Base-by-base conservation (phyloP, 2,888 invertebrate genomes). In the Hydraecia micacea region DNA sequence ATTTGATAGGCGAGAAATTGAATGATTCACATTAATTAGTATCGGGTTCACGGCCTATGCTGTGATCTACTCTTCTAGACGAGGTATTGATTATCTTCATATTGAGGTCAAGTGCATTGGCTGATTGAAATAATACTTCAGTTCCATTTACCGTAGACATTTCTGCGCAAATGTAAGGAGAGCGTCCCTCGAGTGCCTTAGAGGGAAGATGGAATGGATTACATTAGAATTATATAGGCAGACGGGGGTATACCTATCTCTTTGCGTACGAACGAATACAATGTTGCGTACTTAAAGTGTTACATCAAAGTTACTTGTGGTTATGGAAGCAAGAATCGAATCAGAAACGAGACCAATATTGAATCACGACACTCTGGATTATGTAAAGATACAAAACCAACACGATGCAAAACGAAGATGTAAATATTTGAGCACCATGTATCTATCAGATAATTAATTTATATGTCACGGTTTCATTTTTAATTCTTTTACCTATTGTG, bases 1-100 rank as follows among this genome's bases (percentile, higher is more conserved):
- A 88, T 86, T 81, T 73, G 66, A 79, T 84, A 75, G 69, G 80
- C 85, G 79, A 75, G 80, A 85, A 86, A 86, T 80, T 83, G 70
- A 88, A 79, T 88, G 82, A 88, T 87, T 81, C 78, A 76, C 73
- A 78, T 75, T 75, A 42, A 85, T 79, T 69, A 79, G 65, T 83
- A 76, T 74, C 39, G 75, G 84, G 86, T 83, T 86, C 87, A 82
- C 42, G 87, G 87, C 73, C 84, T 52, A 21, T 58, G 21, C 28
- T 52, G 42, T 77, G 73, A 75, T 75, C 63, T 46, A 28, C 62
- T 73, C 52, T 42, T 67, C 18, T 25, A 67, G 63, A 49, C 74
- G 65, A 58, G 15, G 67, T 83, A 75, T 86, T 74, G 75, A 73
- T 79, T 85, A 18, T 70, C 49, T 67, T 78, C 63, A 42, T 55